A percentile compares a stretch with the other conserved stretches of the same genome.
Conservation (phyloP, 1,140 invertebrate genomes). For the Drosophila obscura region DNA sequence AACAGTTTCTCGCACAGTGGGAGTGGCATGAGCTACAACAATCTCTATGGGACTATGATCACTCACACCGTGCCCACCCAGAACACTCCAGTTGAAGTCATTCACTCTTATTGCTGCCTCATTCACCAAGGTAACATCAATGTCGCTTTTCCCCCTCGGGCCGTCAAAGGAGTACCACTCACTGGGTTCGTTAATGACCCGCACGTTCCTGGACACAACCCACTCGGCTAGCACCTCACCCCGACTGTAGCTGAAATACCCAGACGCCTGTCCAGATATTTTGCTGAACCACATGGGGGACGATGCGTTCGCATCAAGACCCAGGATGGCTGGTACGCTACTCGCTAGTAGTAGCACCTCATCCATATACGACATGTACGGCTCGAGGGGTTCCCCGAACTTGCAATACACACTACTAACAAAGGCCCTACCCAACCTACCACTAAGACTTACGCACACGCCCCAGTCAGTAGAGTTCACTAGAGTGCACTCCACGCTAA, state of each 20-base stretch:
- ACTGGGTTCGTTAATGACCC: too few relatives aligned
- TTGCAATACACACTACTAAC: not conserved
- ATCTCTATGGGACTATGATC: too few relatives aligned
- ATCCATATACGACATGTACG: not conserved
- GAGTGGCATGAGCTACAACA: too few relatives aligned
- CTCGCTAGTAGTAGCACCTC: not conserved
- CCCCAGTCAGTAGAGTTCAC: constrained; percentile 8
- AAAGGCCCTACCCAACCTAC: too few relatives aligned
- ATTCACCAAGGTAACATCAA: too few relatives aligned
- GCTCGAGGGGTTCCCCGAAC: not conserved
- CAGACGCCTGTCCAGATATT: constrained; percentile 1
- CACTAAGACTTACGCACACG: not conserved
- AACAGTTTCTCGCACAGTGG: not conserved
- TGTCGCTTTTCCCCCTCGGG: too few relatives aligned
- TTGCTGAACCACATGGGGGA: not conserved
- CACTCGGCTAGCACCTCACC: too few relatives aligned
- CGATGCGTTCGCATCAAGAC: not conserved
- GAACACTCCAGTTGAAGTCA: not conserved
- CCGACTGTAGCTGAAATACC: not conserved
- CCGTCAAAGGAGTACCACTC: too few relatives aligned
- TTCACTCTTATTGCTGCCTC: too few relatives aligned
- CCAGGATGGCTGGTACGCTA: not conserved
- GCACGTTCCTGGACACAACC: too few relatives aligned
- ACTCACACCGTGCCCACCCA: not conserved
- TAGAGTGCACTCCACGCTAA: constrained; percentile 2